Evolutionary conservation across 2,113 vertebrate species (phyloP).

Genomic region (Cebus imitator): DNA sequence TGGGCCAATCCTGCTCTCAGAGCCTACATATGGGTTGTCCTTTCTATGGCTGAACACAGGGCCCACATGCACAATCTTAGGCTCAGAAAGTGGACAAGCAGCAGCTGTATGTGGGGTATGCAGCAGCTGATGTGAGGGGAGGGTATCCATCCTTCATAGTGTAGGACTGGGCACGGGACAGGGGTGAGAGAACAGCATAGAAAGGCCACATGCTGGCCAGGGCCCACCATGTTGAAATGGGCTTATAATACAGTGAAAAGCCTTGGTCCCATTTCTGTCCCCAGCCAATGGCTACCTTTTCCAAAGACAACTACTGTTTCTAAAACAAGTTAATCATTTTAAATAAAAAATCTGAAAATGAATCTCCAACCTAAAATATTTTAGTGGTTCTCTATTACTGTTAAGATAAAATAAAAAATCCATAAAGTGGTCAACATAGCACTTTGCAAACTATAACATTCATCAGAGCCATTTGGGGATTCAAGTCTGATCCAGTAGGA

Average conservation of each 20-base stretch:
- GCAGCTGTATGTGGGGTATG: background rate
- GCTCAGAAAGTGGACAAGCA: background rate
- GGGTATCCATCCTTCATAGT: background rate
- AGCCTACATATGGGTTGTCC: background rate
- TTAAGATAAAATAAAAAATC: constrained; percentile 2
- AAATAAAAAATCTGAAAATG: background rate
- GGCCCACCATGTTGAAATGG: background rate
- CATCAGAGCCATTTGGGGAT: background rate
- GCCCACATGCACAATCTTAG: rapidly evolving
- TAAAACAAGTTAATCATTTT: background rate
- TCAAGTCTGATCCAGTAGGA: background rate
- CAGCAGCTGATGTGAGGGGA: background rate
- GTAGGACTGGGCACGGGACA: background rate
- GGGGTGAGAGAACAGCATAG: background rate
- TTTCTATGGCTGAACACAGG: background rate
- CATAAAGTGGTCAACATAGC: background rate
- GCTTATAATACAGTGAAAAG: background rate
- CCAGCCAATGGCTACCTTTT: background rate
- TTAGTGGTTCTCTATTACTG: background rate
- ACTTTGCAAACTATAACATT: background rate
- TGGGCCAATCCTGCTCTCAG: background rate
- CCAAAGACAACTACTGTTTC: background rate
- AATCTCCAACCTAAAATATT: constrained; percentile 9
- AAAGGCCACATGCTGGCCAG: background rate
- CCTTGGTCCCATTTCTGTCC: background rate